A percentile compares a stretch with the other conserved stretches of the same genome.
Evolutionary conservation across 2,888 invertebrate genomes (phyloP).

Genomic region (Synergus itoensis): DNA sequence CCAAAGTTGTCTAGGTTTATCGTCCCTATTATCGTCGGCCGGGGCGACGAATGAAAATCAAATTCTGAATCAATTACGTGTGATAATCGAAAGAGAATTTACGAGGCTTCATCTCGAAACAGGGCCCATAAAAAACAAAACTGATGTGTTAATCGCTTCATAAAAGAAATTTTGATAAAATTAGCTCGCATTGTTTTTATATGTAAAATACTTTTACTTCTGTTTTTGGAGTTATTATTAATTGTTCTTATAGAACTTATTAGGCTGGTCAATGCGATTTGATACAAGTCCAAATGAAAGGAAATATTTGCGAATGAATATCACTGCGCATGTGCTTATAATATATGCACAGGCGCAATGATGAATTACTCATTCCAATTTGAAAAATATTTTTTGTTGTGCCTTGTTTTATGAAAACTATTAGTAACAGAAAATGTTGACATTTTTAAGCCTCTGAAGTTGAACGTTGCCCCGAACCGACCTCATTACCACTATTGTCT

Average conservation of each 20-base stretch:
- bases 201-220: background rate
- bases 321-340: background rate
- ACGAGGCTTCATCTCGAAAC: background rate
- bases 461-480: conserved; percentile 57
- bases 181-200: background rate
- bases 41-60: conserved; percentile 47
- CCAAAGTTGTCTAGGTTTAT: conserved; percentile 78
- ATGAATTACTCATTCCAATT: background rate
- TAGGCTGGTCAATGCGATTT: background rate
- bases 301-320: background rate
- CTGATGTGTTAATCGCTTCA: background rate
- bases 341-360: background rate
- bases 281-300: background rate
- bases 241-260: conserved; percentile 5
- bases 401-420: conserved; percentile 12
- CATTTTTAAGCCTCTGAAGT: conserved; percentile 29
- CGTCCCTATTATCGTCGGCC: conserved; percentile 64
- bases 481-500: conserved; percentile 55
- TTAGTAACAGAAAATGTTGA: conserved; percentile 25
- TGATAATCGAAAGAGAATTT: conserved; percentile 23
- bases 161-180: background rate
- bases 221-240: conserved; percentile 1
- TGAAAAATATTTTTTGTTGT: background rate
- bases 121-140: conserved; percentile 41
- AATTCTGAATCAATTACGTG: conserved; percentile 35